Percentiles rank a stretch among this genome's conserved stretches.
Conservation (phyloP, 2,797 vertebrate genomes). For the Rhynchotus rufescens region DNA sequence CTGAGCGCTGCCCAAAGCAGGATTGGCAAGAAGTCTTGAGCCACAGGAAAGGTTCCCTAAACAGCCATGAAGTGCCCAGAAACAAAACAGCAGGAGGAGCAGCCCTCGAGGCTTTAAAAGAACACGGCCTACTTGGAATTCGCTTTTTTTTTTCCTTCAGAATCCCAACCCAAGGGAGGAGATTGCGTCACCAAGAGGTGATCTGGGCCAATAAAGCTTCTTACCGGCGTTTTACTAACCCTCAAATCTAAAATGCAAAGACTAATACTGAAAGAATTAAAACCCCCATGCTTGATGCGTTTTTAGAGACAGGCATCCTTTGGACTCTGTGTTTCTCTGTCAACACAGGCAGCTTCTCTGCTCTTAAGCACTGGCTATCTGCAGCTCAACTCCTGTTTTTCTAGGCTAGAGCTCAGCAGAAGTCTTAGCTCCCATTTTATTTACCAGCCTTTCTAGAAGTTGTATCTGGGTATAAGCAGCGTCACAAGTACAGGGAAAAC, state of each 20-base stretch:
- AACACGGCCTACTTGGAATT: not conserved
- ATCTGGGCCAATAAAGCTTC: slow-evolving; percentile 2
- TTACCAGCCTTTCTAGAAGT: not conserved
- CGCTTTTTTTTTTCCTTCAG: not conserved
- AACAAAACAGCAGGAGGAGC: not conserved
- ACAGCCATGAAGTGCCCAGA: not conserved
- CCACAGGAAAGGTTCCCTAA: not conserved
- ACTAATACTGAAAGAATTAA: slow-evolving; percentile 19
- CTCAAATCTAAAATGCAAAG: slow-evolving; percentile 31
- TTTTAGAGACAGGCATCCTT: not conserved
- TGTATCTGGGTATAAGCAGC: slow-evolving; percentile 9
- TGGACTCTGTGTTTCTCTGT: not conserved
- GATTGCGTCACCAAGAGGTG: not conserved
- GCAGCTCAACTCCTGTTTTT: not conserved
- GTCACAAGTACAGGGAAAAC: slow-evolving; percentile 19
- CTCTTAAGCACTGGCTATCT: not conserved
- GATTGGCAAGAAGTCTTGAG: not conserved
- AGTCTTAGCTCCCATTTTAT: not conserved
- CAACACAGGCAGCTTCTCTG: not conserved
- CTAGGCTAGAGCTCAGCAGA: slow-evolving; percentile 1
- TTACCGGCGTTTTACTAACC: slow-evolving; percentile 3
- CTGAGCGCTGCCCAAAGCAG: slow-evolving; percentile 19
- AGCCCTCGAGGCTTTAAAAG: not conserved
- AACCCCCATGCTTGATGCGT: not conserved
- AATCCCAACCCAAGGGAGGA: slow-evolving; percentile 18